phyloP scores from a whole-genome alignment of 2,888 invertebrate species.

The Caenorhabditis sp. region DNA sequence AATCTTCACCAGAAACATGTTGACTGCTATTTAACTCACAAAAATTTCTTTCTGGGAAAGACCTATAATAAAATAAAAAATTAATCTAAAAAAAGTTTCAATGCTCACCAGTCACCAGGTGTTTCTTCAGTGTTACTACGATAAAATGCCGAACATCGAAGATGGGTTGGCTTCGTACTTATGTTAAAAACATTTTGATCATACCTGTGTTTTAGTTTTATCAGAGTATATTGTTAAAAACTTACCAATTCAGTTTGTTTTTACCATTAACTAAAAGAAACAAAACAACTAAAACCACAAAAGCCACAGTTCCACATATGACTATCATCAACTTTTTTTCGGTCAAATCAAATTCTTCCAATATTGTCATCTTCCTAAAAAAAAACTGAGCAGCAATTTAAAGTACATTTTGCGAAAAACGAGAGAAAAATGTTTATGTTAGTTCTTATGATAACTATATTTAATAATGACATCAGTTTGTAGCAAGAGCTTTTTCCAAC shows the following conservation, averaged over 20 bases:
- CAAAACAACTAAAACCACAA: slow-evolving; percentile 55
- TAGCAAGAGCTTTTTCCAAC: too few relatives aligned
- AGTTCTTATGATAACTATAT: too few relatives aligned
- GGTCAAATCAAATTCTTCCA: slow-evolving; percentile 32
- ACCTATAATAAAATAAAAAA: slow-evolving; percentile 33
- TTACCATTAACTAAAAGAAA: slow-evolving; percentile 51
- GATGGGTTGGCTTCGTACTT: slow-evolving; percentile 67
- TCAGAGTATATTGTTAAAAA: slow-evolving; percentile 16
- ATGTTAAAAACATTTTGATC: slow-evolving; percentile 79
- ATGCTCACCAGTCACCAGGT: slow-evolving; percentile 16
- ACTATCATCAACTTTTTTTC: slow-evolving; percentile 45
- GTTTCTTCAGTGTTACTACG: slow-evolving; percentile 79
- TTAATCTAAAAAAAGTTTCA: not conserved
- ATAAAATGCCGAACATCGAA: slow-evolving; percentile 76
- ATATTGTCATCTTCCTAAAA: slow-evolving; percentile 53
- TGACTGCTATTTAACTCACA: not conserved
- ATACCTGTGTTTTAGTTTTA: slow-evolving; percentile 65
- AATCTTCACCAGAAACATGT: slow-evolving; percentile 62
- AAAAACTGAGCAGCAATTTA: not conserved
- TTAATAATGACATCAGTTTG: too few relatives aligned
- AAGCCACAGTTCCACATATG: slow-evolving; percentile 52
- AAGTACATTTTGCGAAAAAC: not conserved
- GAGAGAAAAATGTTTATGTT: not conserved
- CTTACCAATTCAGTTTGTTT: slow-evolving; percentile 63
- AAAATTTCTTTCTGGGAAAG: slow-evolving; percentile 13